Evolutionary conservation across 1,140 invertebrate genomes (phyloP), one percentile per base, ranked within the genome.

Genomic region (Procambarus virginalis): DNA sequence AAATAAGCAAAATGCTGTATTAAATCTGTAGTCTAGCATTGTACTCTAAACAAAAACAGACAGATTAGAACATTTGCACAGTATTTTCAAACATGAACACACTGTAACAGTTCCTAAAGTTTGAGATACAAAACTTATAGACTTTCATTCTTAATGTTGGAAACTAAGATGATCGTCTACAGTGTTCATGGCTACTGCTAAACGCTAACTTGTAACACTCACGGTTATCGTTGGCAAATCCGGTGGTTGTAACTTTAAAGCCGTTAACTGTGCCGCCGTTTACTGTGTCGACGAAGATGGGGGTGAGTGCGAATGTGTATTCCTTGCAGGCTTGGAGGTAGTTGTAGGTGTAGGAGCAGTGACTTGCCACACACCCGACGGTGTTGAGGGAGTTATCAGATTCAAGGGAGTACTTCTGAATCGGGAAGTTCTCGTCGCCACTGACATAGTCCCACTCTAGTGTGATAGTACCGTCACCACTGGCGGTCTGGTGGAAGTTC

Each of bases 351-450:
- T 22, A 34, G 46, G 48, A 20, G 48, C 86, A 88, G 78, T 22
- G 8, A 6, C 34, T 8, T 9, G 0, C 20, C 2, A 22, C 22
- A 22, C 86, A 88, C 2, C 68, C 46, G 20, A 81, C 48, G 9
- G 81, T 79, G 2, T 17, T 45, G 48, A 17, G n/a, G 55, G 80
- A 73, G 68, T 88, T 68, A 48, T 88, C 86, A 2, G 70, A 75
- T 10, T 20, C 34, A 3, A 88, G 77, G 2, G 48, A 75, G 49
- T 88, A 88, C 48, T 88, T 88, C 64, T 88, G 86, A n/a, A 88
- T 78, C 2, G 46, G 0, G 49, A 70, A 80, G 0, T 9, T 46
- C 48, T 60, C 17, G 60, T 68, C 48, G 20, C 79, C 86, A 60
- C 45, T 20, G 1, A 73, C 68, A 49, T 81, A 82, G 14, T 64